phyloP scores from a whole-genome alignment of 2,797 vertebrate genomes.

The Dendrocincla fuliginosa region DNA sequence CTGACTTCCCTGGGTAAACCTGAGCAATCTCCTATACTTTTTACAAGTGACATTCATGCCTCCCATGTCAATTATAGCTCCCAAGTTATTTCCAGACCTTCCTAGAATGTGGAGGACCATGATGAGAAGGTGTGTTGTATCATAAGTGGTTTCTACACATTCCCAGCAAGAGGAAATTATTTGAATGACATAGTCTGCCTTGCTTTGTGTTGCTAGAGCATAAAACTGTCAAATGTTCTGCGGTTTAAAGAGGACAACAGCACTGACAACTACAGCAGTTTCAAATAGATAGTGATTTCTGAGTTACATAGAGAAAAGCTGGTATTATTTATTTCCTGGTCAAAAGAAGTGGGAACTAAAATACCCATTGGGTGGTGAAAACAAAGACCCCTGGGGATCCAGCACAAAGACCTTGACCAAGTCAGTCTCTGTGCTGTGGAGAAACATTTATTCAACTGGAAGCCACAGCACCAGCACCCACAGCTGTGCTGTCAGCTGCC shows the following conservation, averaged over 20 bases:
- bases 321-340: background rate
- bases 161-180: background rate
- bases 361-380: background rate
- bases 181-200: background rate
- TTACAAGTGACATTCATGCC: background rate
- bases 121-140: background rate
- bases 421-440: background rate
- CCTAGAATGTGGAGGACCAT: fast-evolving
- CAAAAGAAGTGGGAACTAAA: background rate
- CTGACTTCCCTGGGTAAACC: constrained; percentile 14
- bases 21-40: background rate
- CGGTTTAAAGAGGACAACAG: background rate
- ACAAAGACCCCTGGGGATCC: background rate
- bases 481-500: background rate
- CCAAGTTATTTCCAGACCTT: background rate
- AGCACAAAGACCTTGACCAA: background rate
- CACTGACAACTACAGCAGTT: background rate
- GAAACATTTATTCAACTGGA: background rate
- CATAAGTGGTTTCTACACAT: background rate
- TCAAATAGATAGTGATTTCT: background rate
- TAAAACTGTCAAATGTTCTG: constrained; percentile 1
- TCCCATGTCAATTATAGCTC: background rate
- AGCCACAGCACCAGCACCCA: fast-evolving
- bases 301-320: background rate
- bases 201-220: background rate